Conservation (phyloP, 2,888 invertebrate genomes). For the Alitta virens region DNA sequence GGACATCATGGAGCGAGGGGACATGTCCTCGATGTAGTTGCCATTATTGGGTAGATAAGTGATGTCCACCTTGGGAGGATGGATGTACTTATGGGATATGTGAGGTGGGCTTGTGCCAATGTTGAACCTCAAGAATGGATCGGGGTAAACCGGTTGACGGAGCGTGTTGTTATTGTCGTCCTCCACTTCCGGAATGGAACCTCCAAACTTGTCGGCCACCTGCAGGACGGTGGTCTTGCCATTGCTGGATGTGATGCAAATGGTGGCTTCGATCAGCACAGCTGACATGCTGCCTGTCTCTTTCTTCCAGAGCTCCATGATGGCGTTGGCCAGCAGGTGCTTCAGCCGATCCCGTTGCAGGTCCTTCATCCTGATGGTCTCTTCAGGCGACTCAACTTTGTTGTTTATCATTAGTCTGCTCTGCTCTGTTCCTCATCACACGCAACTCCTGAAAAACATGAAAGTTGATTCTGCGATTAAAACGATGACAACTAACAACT, state of each 20-base stretch:
- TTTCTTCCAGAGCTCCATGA: constrained; percentile 35
- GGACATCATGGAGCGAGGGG: constrained; percentile 19
- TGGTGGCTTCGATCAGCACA: constrained; percentile 33
- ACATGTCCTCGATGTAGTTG: constrained; percentile 18
- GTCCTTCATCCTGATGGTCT: constrained; percentile 27
- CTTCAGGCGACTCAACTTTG: too few species aligned
- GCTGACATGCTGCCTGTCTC: constrained; percentile 33
- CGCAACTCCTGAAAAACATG: too few species aligned
- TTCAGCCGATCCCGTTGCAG: constrained; percentile 29
- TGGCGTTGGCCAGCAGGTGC: constrained; percentile 32
- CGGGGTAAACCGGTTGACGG: neutral
- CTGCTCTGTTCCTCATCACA: too few species aligned
- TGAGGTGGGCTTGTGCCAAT: too few species aligned
- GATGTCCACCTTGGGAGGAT: constrained; percentile 9
- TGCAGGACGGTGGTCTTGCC: constrained; percentile 32
- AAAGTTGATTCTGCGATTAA: too few species aligned
- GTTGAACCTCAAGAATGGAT: too few species aligned
- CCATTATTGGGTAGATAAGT: constrained; percentile 3
- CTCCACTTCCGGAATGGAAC: constrained; percentile 24
- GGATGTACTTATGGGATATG: neutral
- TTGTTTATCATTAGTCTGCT: too few species aligned
- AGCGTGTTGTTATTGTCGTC: constrained; percentile 1
- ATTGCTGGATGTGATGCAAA: constrained; percentile 32
- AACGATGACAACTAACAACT: too few species aligned
- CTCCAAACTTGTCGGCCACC: constrained; percentile 28